Evolutionary conservation across 2,113 vertebrate species (phyloP), one percentile per base, ranked within the genome.

Genomic region (Syngnathus scovelli): DNA sequence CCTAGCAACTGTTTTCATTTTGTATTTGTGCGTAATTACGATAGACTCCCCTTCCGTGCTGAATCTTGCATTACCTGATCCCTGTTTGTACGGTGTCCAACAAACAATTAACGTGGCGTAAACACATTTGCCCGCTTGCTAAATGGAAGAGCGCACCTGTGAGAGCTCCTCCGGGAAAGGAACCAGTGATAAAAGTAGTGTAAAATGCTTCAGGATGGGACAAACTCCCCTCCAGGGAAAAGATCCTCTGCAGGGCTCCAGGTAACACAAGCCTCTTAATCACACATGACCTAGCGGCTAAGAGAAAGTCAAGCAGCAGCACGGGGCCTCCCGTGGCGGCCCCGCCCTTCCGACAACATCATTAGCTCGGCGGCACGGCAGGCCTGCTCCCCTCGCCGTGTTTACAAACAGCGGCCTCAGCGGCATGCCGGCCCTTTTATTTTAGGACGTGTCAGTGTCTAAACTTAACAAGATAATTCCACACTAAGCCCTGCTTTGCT

Each of bases 331-430:
- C 78, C 80, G 77, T 83, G 82, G 82, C 82, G 69, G 76, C 64
- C 65, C 85, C 81, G 84, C 81, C 79, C 81, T 78, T 44, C 87
- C 78, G 71, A 74, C 78, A 75, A 72, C 80, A 85, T 90, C 84
- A 87, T 86, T 89, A 88, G 83, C 86, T 27, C 67, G 64, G 86
- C 86, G 82, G 84, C 87, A 81, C 83, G 85, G 76, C 69, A 68
- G 39, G 82, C 74, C 87, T 85, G 66, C 78, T 75, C 83, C 85
- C 84, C 84, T 41, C 81, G 79, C 86, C 79, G 78, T 94, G 92
- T 96, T 95, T 93, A 94, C 93, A 92, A 94, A 96, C 91, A 94
- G 89, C 90, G 89, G 89, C 90, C 90, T 91, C 63, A 91, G 92
- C 90, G 88, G 93, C 91, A 90, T 92, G 93, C 92, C 93, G 84